Percentiles rank a stretch among this genome's conserved stretches.
Evolutionary conservation across 2,888 invertebrate species (phyloP).

Genomic region (Volucella inflata): DNA sequence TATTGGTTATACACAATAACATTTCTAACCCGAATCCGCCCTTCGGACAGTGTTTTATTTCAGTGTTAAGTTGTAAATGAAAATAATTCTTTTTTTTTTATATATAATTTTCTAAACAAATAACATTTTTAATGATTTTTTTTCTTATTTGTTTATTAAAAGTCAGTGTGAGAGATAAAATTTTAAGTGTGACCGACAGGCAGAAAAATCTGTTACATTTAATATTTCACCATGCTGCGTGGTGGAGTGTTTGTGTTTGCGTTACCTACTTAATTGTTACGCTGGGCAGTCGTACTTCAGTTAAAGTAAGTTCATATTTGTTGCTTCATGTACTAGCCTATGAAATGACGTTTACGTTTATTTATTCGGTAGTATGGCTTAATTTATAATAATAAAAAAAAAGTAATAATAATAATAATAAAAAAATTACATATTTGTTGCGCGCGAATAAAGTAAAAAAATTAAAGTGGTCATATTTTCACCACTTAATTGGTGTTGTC

Average conservation of each 20-base stretch:
- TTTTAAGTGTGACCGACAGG: slow-evolving; percentile 62
- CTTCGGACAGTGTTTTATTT: slow-evolving; percentile 76
- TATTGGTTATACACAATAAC: neutral
- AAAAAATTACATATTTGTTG: slow-evolving; percentile 3
- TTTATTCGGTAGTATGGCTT: slow-evolving; percentile 43
- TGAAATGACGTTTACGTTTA: slow-evolving; percentile 23
- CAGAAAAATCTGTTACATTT: slow-evolving; percentile 21
- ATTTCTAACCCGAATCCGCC: slow-evolving; percentile 77
- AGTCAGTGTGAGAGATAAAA: slow-evolving; percentile 61
- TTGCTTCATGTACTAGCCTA: slow-evolving; percentile 59
- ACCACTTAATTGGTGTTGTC: slow-evolving; percentile 58
- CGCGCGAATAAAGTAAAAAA: slow-evolving; percentile 39
- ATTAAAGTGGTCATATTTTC: slow-evolving; percentile 29
- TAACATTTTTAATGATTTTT: slow-evolving; percentile 37
- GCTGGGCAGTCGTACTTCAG: slow-evolving; percentile 72
- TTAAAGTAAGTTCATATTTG: slow-evolving; percentile 67
- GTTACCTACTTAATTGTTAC: slow-evolving; percentile 75
- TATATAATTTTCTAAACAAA: slow-evolving; percentile 20
- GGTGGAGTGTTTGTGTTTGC: slow-evolving; percentile 67
- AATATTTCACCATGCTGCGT: slow-evolving; percentile 59
- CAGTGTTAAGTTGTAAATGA: neutral
- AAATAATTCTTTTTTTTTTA: slow-evolving; percentile 15
- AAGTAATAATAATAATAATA: neutral
- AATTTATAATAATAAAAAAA: slow-evolving; percentile 10
- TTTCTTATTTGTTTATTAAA: slow-evolving; percentile 52